These are phyloP conservation scores for Leptopilina clavipes DNA, from an alignment of 1,140 invertebrate genomes.

Conservation along the genomic window DNA sequence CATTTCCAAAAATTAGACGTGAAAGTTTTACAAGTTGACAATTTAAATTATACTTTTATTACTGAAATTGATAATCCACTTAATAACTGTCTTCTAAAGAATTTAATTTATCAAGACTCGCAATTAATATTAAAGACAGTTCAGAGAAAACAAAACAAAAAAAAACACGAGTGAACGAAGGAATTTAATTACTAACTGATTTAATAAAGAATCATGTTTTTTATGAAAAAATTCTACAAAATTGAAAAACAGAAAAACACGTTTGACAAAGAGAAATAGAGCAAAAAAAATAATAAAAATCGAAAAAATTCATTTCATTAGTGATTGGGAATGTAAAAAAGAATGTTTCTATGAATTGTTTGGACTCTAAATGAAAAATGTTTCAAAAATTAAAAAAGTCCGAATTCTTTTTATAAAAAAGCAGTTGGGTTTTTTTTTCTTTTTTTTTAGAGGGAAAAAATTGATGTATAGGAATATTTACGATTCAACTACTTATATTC, in stretches of 20 bases:
- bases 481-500: neutral
- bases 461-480: neutral
- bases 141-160: neutral
- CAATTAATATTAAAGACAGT: slow-evolving; percentile 22
- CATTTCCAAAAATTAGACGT: neutral
- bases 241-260: slow-evolving; percentile 22
- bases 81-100: slow-evolving; percentile 24
- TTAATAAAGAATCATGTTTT: neutral
- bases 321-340: too few relatives aligned
- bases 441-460: too few relatives aligned
- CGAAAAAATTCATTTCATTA: too few relatives aligned
- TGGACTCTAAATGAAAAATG: too few relatives aligned
- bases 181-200: slow-evolving; percentile 22
- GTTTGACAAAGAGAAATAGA: neutral
- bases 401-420: too few relatives aligned
- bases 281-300: neutral
- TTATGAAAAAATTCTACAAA: neutral
- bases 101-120: slow-evolving; percentile 19
- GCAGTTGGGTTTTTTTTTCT: too few relatives aligned
- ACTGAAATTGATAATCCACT: slow-evolving; percentile 10
- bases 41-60: slow-evolving; percentile 6
- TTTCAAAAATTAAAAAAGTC: too few relatives aligned
- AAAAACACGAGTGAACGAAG: slow-evolving; percentile 3
- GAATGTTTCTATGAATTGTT: too few relatives aligned
- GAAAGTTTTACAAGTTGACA: neutral